phyloP scores from a whole-genome alignment of 2,888 invertebrate species.

The Ornithoptera priamus region DNA sequence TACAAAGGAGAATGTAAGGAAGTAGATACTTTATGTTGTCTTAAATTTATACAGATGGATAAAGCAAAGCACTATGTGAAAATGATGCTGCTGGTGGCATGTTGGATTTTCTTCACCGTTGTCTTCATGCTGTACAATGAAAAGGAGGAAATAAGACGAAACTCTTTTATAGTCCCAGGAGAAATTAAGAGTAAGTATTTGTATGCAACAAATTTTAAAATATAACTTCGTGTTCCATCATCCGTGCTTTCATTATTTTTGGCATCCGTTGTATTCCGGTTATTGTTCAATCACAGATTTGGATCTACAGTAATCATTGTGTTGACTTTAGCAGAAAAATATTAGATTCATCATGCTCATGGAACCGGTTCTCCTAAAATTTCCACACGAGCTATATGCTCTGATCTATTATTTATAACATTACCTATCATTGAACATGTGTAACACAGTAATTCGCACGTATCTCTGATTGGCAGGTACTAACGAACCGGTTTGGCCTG shows the following conservation, averaged over 20 bases:
- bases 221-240: not conserved
- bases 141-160: slow-evolving; percentile 80
- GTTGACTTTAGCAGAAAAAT: too few relatives aligned
- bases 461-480: slow-evolving; percentile 1
- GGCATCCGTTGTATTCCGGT: too few relatives aligned
- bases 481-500: slow-evolving; percentile 14
- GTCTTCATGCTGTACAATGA: slow-evolving; percentile 85
- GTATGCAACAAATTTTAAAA: not conserved
- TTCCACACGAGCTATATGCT: too few relatives aligned
- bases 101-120: slow-evolving; percentile 85
- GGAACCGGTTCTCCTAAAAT: too few relatives aligned
- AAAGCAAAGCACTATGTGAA: slow-evolving; percentile 66
- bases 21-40: too few relatives aligned
- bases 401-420: too few relatives aligned
- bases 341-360: too few relatives aligned
- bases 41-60: slow-evolving; percentile 17
- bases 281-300: too few relatives aligned
- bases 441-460: not conserved
- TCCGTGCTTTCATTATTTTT: not conserved
- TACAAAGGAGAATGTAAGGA: too few relatives aligned
- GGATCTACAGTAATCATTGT: too few relatives aligned
- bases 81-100: slow-evolving; percentile 78
- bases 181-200: slow-evolving; percentile 68
- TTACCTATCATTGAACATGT: slow-evolving; percentile 4
- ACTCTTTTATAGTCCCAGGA: slow-evolving; percentile 80